Evolutionary conservation across 1,140 invertebrate species (phyloP).

Genomic region (Diachasma alloeum): DNA sequence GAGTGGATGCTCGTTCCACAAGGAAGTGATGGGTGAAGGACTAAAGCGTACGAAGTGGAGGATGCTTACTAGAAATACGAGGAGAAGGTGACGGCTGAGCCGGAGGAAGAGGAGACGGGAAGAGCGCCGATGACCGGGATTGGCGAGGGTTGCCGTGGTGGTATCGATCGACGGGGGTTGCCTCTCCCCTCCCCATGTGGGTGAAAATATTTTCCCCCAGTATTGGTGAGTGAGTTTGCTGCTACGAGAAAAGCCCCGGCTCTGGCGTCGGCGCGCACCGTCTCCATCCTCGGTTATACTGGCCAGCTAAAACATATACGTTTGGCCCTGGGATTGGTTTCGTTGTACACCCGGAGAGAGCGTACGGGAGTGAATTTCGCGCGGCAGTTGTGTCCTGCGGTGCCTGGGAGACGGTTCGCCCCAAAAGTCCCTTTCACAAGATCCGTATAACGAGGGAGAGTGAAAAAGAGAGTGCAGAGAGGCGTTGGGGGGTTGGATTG

Average conservation of each 20-base stretch:
- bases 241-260: constrained; percentile 28
- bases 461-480: neutral
- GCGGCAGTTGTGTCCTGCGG: constrained; percentile 53
- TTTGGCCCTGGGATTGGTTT: neutral
- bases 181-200: constrained; percentile 10
- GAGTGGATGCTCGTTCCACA: neutral
- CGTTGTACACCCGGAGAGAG: constrained; percentile 21
- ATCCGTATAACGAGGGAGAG: neutral
- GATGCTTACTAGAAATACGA: neutral
- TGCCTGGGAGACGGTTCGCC: constrained; percentile 36
- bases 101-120: constrained; percentile 29
- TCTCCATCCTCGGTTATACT: constrained; percentile 41
- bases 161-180: constrained; percentile 58
- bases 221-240: neutral
- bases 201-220: no score
- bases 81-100: constrained; percentile 30
- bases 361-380: constrained; percentile 38
- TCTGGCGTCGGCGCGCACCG: constrained; percentile 56
- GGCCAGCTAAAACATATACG: neutral
- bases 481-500: neutral
- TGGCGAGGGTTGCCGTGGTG: constrained; percentile 60
- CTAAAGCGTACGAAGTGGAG: constrained; percentile 3
- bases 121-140: constrained; percentile 51
- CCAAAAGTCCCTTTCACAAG: neutral
- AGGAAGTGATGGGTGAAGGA: neutral